These are phyloP conservation scores for Fulmarus glacialis DNA, from an alignment of 2,113 vertebrate genomes.

Conservation along the genomic window DNA sequence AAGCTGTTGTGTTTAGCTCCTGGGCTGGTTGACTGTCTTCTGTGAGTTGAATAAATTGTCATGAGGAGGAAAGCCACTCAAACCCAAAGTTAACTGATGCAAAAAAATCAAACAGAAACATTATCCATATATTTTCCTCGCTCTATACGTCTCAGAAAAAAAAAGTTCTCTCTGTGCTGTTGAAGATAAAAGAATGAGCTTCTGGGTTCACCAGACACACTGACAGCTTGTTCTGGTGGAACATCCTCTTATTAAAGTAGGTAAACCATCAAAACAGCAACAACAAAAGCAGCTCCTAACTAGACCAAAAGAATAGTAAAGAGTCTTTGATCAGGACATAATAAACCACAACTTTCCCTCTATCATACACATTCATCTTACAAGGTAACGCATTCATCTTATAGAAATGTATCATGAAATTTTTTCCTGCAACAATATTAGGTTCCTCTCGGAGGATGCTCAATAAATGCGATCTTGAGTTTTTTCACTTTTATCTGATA, in stretches of 20 bases:
- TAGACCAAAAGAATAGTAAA: neutral
- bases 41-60: neutral
- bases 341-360: neutral
- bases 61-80: neutral
- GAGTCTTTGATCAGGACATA: conserved; percentile 17
- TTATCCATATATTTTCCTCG: neutral
- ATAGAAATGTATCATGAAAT: accelerated
- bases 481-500: neutral
- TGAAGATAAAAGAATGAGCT: conserved; percentile 3
- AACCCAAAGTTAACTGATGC: neutral
- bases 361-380: neutral
- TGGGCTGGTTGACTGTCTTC: neutral
- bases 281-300: conserved; percentile 1
- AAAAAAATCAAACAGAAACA: neutral
- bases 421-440: neutral
- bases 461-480: neutral
- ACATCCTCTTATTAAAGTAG: neutral
- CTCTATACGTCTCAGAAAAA: neutral
- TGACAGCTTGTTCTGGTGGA: conserved; percentile 13
- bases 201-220: conserved; percentile 9
- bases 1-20: neutral
- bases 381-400: neutral
- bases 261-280: neutral
- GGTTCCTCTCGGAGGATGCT: neutral
- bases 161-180: neutral